phyloP scores from a whole-genome alignment of 2,888 invertebrate genomes.

The Minunthozetes semirufus region DNA sequence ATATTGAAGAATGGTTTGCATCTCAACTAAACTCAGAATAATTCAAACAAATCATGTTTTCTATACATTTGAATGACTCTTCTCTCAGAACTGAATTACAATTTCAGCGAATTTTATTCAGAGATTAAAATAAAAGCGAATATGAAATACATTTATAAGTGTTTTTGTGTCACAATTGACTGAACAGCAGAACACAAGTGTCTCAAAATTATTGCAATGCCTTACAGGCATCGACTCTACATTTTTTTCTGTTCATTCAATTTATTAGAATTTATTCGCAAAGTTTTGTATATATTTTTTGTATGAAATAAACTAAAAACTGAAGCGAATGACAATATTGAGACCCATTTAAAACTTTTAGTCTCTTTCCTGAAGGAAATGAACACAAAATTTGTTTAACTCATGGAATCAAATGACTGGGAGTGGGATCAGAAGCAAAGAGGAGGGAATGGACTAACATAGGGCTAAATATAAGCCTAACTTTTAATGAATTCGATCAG shows the following conservation, averaged over 20 bases:
- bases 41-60: neutral
- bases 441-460: neutral
- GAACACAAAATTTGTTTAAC: slow-evolving; percentile 13
- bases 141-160: neutral
- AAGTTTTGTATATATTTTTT: neutral
- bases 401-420: neutral
- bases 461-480: no score
- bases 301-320: neutral
- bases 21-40: no score
- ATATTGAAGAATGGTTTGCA: no score
- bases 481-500: slow-evolving; percentile 21
- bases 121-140: neutral
- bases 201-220: neutral
- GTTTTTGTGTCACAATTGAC: neutral
- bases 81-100: neutral
- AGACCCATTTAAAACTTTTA: neutral
- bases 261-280: neutral
- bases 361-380: slow-evolving; percentile 12
- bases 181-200: neutral
- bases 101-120: neutral
- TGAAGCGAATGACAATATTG: neutral
- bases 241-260: neutral
- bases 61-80: neutral
- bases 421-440: neutral
- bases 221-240: neutral